Evolutionary conservation across 2,113 vertebrate genomes (phyloP), one percentile per base, ranked within the genome.

Genomic region (Pitta sordida): DNA sequence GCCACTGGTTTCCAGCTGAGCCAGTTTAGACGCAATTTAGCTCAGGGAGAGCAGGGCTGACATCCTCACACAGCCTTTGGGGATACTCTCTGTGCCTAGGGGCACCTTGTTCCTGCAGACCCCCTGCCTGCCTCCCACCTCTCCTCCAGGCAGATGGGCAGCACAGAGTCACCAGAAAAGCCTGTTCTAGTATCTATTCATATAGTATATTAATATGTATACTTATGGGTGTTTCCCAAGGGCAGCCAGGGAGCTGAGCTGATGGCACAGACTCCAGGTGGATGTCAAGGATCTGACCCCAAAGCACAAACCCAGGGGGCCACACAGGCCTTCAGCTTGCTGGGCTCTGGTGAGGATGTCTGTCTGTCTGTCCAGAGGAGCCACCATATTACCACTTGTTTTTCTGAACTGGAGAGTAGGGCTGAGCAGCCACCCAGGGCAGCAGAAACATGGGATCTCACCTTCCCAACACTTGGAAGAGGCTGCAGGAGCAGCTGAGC

Each of bases 91-190:
- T 10, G 32, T 56, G 49, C 52, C 37, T 4, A 8, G 20, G 49
- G n/a, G 3, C 46, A 67, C 24, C 29, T 3, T 0, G 0, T 10
- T 21, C 67, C 37, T 5, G 2, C 52, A 49, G 60, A 6, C 11
- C 24, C 43, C 41, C 34, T 2, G 2, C 7, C n/a, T 32, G 30
- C 12, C 24, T 34, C 60, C 6, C 30, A 39, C 19, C 32, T 36
- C 39, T 77, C 32, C 43, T 51, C n/a, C 37, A 6, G 29, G 58
- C 74, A 41, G 16, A 7, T 1, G 2, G 62, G 8, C 73, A 83
- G 34, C 56, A 36, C 44, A 68, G 52, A 9, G n/a, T 23, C 21
- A 34, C 24, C 30, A 10, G 44, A 1, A 46, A 43, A 48, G 12
- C 39, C 59, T 59, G 27, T n/a, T n/a, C 32, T 29, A 36, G 39